phyloP scores from a whole-genome alignment of 2,797 vertebrate species.

The Spinus pinus region DNA sequence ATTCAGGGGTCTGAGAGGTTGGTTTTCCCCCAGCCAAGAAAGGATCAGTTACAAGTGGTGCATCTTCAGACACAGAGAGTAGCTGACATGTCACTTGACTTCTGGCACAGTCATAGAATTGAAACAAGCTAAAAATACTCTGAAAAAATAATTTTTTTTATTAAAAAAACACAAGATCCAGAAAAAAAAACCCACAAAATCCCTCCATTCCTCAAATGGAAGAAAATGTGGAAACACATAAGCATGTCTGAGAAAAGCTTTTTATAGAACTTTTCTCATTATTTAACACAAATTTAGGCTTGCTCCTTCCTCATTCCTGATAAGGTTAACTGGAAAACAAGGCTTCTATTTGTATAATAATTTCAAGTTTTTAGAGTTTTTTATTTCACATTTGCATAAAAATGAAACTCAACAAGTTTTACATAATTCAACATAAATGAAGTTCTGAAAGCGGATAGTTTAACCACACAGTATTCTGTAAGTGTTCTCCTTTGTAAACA shows the following conservation, averaged over 20 bases:
- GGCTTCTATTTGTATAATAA: background rate
- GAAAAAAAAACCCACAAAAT: background rate
- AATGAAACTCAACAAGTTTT: background rate
- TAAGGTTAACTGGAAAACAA: background rate
- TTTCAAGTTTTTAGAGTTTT: background rate
- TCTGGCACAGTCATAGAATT: background rate
- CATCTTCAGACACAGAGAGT: background rate
- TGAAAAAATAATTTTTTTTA: background rate
- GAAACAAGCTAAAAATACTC: fast-evolving
- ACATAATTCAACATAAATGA: background rate
- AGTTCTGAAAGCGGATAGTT: background rate
- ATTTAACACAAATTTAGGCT: background rate
- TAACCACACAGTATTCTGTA: background rate
- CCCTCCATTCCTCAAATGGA: background rate
- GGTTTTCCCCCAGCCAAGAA: background rate
- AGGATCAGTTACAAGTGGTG: background rate
- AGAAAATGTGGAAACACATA: background rate
- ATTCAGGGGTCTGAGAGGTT: background rate
- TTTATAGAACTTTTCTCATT: background rate
- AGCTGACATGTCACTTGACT: background rate
- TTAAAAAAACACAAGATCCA: background rate
- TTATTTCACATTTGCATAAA: background rate
- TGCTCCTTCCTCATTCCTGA: background rate
- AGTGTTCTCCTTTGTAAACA: background rate
- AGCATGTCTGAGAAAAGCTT: background rate